phyloP scores from a whole-genome alignment of 2,113 vertebrate species.

The Ptilorrhoa leucosticta region DNA sequence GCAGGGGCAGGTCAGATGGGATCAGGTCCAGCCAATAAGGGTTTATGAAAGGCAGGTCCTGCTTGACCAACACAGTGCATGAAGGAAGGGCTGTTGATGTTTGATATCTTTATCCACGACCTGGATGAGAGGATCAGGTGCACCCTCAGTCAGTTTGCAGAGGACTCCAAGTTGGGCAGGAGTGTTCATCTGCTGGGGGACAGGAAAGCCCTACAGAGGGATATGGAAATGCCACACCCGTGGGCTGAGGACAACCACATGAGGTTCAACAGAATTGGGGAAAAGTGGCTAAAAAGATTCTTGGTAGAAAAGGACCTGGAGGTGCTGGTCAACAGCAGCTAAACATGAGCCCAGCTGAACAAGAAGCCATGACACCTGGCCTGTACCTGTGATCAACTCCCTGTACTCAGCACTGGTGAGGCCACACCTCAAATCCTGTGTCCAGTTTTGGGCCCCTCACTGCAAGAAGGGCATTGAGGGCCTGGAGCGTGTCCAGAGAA shows the following conservation, averaged over 20 bases:
- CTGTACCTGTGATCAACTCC: accelerated
- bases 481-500: accelerated
- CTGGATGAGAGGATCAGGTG: accelerated
- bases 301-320: not conserved
- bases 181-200: not conserved
- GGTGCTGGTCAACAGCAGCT: accelerated
- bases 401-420: not conserved
- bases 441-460: not conserved
- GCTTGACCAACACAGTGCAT: not conserved
- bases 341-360: not conserved
- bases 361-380: not conserved
- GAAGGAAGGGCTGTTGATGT: not conserved
- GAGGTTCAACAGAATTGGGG: not conserved
- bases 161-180: not conserved
- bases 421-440: not conserved
- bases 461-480: not conserved
- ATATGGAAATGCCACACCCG: not conserved
- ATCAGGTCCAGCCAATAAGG: not conserved
- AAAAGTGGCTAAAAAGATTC: not conserved
- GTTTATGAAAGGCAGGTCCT: not conserved
- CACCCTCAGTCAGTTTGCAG: not conserved
- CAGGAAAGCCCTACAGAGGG: not conserved
- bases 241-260: too few species aligned
- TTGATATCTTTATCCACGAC: not conserved
- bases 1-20: not conserved